phyloP scores from a whole-genome alignment of 2,888 invertebrate genomes.

The Nephrotoma appendiculata region DNA sequence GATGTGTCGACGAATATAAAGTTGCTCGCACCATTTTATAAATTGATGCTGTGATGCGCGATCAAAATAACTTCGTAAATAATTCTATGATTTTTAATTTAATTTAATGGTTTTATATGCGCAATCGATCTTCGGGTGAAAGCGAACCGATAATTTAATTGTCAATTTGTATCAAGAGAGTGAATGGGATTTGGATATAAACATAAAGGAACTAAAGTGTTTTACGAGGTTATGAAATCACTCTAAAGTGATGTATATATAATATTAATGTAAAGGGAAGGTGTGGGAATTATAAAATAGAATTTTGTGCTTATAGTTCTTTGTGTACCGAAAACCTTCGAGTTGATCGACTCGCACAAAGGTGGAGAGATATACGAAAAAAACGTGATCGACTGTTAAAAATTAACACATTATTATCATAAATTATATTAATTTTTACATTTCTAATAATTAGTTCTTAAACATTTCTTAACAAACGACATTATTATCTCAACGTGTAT shows the following conservation, averaged over 20 bases:
- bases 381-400: neutral
- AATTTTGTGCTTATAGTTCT: neutral
- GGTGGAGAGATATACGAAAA: neutral
- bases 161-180: neutral
- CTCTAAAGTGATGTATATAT: neutral
- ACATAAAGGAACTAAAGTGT: neutral
- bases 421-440: neutral
- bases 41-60: neutral
- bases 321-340: neutral
- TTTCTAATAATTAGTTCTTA: neutral
- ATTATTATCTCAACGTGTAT: neutral
- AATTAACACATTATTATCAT: neutral
- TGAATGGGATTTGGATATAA: neutral
- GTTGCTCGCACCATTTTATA: neutral
- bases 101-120: neutral
- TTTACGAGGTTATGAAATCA: neutral
- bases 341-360: neutral
- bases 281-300: neutral
- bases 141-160: neutral
- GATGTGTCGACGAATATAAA: neutral
- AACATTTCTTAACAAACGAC: neutral
- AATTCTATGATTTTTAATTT: neutral
- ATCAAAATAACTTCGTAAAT: neutral
- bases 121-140: neutral
- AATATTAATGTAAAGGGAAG: neutral